Conservation (phyloP, 1,140 invertebrate species). For the Hyles euphorbiae region DNA sequence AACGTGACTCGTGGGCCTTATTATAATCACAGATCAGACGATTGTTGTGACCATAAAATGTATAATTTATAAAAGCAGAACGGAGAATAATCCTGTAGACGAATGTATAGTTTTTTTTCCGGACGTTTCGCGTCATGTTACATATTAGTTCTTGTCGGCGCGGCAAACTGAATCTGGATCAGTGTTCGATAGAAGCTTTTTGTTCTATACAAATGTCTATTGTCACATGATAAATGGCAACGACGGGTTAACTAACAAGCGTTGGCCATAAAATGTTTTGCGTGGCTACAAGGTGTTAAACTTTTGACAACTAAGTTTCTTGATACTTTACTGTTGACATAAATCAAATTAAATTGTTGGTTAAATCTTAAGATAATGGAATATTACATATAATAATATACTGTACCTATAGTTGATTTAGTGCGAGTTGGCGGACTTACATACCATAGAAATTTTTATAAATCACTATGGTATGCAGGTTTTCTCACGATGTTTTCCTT, state of each 20-base stretch:
- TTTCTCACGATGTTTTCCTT: no score
- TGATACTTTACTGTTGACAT: no score
- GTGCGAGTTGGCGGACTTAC: no score
- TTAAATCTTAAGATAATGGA: no score
- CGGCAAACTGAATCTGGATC: slow-evolving; percentile 24
- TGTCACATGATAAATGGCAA: slow-evolving; percentile 38
- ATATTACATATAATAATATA: no score
- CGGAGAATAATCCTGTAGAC: slow-evolving; percentile 40
- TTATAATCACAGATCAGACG: slow-evolving; percentile 72
- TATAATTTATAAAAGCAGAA: slow-evolving; percentile 68
- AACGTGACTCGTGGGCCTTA: slow-evolving; percentile 62
- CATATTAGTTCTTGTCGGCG: slow-evolving; percentile 47
- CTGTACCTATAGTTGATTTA: no score
- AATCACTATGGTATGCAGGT: no score
- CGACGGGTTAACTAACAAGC: slow-evolving; percentile 3
- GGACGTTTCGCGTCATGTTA: slow-evolving; percentile 35
- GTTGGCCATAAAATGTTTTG: no score
- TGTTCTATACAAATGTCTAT: slow-evolving; percentile 30
- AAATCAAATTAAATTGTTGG: no score
- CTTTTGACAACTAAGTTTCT: no score
- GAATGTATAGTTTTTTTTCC: slow-evolving; percentile 37
- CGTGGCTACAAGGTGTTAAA: no score
- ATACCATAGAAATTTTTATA: no score
- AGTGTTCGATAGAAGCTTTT: slow-evolving; percentile 38
- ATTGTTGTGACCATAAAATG: slow-evolving; percentile 67